Percentiles rank a stretch among this genome's conserved stretches.
phyloP scores from a whole-genome alignment of 2,113 vertebrate species.

The Coptodon bakossiorum region DNA sequence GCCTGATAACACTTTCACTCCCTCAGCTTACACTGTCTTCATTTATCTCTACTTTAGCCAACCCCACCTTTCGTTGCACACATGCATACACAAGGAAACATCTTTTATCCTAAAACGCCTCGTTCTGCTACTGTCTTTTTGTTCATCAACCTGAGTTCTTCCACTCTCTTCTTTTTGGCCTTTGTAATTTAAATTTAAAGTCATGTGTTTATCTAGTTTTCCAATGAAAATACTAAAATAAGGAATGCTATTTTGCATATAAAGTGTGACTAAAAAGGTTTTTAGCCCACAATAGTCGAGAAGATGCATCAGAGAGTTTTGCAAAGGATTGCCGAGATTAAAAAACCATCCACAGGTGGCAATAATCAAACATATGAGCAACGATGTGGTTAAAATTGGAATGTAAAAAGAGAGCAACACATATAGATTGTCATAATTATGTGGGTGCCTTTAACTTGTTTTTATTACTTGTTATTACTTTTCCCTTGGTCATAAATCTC shows the following conservation, averaged over 20 bases:
- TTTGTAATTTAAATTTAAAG: not conserved
- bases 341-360: not conserved
- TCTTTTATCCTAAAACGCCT: not conserved
- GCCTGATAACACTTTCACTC: constrained; percentile 42
- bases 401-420: not conserved
- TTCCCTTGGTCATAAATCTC: not conserved
- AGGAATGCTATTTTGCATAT: not conserved
- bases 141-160: not conserved
- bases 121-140: not conserved
- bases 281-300: not conserved
- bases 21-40: constrained; percentile 20
- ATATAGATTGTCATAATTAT: not conserved
- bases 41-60: constrained; percentile 5
- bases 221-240: not conserved
- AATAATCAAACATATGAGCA: not conserved
- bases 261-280: not conserved
- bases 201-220: not conserved
- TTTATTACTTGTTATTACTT: not conserved
- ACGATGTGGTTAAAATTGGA: not conserved
- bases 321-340: not conserved
- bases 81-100: not conserved
- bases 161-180: not conserved
- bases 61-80: not conserved
- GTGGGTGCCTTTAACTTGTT: not conserved
- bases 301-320: not conserved